phyloP scores from a whole-genome alignment of 2,113 vertebrate species.

The Triplophysa dalaica region DNA sequence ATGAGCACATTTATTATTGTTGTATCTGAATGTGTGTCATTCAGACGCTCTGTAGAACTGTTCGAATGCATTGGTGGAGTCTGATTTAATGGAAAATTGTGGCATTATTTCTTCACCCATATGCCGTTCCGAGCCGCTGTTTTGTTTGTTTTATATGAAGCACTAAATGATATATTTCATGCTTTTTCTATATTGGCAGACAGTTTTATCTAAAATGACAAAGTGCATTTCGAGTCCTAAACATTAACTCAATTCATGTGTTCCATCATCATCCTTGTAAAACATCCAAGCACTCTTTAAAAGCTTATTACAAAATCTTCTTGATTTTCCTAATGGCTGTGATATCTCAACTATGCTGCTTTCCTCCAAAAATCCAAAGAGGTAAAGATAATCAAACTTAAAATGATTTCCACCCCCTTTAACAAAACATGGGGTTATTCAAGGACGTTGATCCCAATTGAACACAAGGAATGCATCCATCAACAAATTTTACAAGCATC shows the following conservation, averaged over 20 bases:
- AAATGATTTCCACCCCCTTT: neutral
- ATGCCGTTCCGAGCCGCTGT: neutral
- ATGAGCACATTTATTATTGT: slow-evolving; percentile 10
- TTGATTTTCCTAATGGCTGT: neutral
- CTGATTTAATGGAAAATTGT: neutral
- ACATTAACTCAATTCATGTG: neutral
- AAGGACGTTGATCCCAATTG: slow-evolving; percentile 14
- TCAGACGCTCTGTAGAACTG: neutral
- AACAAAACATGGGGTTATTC: slow-evolving; percentile 22
- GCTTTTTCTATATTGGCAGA: too few species aligned
- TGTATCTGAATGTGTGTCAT: neutral
- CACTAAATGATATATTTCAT: too few species aligned
- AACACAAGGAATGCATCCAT: neutral
- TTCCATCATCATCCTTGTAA: neutral
- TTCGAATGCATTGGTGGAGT: neutral
- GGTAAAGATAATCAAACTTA: neutral
- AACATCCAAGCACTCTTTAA: neutral
- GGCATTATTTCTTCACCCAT: neutral
- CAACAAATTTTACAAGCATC: slow-evolving; percentile 26
- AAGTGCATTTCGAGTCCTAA: too few species aligned
- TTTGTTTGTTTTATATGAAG: neutral
- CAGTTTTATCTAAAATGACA: too few species aligned
- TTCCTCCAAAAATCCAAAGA: neutral
- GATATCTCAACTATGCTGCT: neutral
- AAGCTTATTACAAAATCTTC: neutral